phyloP scores from a whole-genome alignment of 2,113 vertebrate genomes.

The Bufo bufo region DNA sequence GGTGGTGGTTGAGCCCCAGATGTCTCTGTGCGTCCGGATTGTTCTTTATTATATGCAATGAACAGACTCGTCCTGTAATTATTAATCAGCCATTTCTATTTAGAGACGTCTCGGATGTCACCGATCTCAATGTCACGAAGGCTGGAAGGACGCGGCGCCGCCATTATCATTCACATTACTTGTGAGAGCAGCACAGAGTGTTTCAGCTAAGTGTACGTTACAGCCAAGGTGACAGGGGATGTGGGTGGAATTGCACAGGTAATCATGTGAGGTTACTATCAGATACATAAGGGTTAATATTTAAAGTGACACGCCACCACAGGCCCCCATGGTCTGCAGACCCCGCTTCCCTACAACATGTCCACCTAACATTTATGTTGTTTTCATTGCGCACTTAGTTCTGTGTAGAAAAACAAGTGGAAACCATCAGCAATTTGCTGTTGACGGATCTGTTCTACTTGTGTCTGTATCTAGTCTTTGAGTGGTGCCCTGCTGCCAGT shows the following conservation, averaged over 20 bases:
- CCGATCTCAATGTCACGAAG: slow-evolving; percentile 26
- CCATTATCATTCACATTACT: neutral
- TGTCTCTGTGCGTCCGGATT: neutral
- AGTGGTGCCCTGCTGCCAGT: too few species aligned
- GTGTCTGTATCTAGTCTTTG: too few species aligned
- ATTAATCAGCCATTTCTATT: slow-evolving; percentile 55
- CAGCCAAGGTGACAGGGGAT: neutral
- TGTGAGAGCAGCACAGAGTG: slow-evolving; percentile 5
- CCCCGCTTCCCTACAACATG: too few species aligned
- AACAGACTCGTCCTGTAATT: slow-evolving; percentile 40
- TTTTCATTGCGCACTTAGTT: too few species aligned
- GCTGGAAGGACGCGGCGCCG: neutral
- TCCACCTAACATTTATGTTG: too few species aligned
- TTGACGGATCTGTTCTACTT: too few species aligned
- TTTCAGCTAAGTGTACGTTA: neutral
- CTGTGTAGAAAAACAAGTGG: too few species aligned
- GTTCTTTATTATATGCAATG: slow-evolving; percentile 43
- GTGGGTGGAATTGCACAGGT: neutral
- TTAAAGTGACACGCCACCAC: too few species aligned
- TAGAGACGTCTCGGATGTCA: slow-evolving; percentile 10
- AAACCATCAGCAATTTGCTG: too few species aligned
- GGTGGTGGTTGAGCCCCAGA: neutral
- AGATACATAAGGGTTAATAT: too few species aligned
- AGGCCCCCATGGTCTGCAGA: too few species aligned
- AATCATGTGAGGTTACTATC: too few species aligned